Base-by-base conservation (phyloP, 2,113 vertebrate species). In the Rana temporaria region DNA sequence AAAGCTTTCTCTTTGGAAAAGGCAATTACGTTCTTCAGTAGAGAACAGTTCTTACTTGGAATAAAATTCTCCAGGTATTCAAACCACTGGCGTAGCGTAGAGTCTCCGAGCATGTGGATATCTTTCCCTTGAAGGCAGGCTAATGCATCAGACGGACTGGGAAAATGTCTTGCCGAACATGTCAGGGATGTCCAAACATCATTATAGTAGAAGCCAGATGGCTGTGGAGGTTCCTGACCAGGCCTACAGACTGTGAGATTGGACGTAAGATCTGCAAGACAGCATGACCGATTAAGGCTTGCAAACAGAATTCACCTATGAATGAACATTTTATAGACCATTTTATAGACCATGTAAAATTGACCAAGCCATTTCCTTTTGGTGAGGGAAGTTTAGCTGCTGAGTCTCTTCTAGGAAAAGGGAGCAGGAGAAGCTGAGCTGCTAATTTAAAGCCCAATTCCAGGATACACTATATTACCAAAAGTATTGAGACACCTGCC, bases 181-280 rank as follows among this genome's bases (percentile, higher is more conserved):
- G 38, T 18, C 20, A 81, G 62, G 0, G 84, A 88, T 52, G 84
- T 62, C 81, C 85, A 85, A 3, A 20, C 16, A 0, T 81, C 62
- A 9, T 22, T 12, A 19, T 84, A n/a, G 60, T 86, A 89, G 68
- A 88, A 89, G 6, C 87, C 88, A 16, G 85, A 85, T 15, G 84
- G 85, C 38, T 78, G 82, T 9, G 57, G 16, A 22, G 34, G n/a
- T 0, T 2, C 59, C 42, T 85, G 79, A 1, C 85, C 85, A 16
- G 84, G 85, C 11, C 0, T 8, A 20, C 87, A 87, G 1, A 32
- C 32, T 4, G 62, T 55, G 6, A 26, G 52, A 0, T 63, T 53
- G 7, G 62, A 57, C 6, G 30, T 66, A 48, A 82, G 79, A 4
- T 18, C 69, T 82, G 11, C 19, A 57, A 74, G 22, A 78, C 6